Percentiles rank a stretch among this genome's conserved stretches.
Evolutionary conservation across 1,140 invertebrate genomes (phyloP).

Genomic region (Chironomus tepperi): DNA sequence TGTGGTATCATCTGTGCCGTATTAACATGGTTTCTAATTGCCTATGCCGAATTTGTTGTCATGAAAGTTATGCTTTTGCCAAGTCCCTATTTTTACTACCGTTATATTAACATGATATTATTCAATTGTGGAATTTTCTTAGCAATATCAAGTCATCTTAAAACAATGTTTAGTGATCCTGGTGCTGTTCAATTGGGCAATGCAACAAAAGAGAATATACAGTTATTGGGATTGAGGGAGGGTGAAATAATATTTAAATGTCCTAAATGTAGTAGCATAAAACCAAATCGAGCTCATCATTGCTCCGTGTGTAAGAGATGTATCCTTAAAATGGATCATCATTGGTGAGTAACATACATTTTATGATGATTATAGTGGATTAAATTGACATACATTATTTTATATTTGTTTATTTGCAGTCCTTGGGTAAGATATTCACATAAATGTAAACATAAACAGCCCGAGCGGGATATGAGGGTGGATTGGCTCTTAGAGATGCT

Average conservation of each 20-base stretch:
- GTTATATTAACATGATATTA: conserved; percentile 79
- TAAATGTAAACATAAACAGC: no score
- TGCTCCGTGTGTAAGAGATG: conserved; percentile 95
- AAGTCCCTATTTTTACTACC: conserved; percentile 65
- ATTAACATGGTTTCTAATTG: conserved; percentile 89
- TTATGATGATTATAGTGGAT: not conserved
- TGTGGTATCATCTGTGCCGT: conserved; percentile 98
- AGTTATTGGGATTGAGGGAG: conserved; percentile 84
- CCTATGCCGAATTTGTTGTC: conserved; percentile 96
- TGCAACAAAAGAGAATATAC: conserved; percentile 96
- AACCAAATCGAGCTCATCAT: conserved; percentile 97
- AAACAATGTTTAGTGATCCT: conserved; percentile 98
- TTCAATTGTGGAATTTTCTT: conserved; percentile 85
- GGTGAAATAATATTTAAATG: conserved; percentile 96
- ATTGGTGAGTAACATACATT: conserved; percentile 62
- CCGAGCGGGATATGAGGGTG: no score
- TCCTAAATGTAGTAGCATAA: conserved; percentile 97
- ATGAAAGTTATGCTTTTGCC: conserved; percentile 91
- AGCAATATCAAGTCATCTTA: conserved; percentile 85
- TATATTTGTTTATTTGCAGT: not conserved
- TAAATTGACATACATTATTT: not conserved
- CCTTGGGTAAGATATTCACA: conserved; percentile 1
- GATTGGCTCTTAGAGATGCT: no score
- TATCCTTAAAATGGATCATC: conserved; percentile 98
- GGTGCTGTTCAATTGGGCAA: conserved; percentile 98